phyloP scores from a whole-genome alignment of 1,140 invertebrate genomes.

The Papilio machaon region DNA sequence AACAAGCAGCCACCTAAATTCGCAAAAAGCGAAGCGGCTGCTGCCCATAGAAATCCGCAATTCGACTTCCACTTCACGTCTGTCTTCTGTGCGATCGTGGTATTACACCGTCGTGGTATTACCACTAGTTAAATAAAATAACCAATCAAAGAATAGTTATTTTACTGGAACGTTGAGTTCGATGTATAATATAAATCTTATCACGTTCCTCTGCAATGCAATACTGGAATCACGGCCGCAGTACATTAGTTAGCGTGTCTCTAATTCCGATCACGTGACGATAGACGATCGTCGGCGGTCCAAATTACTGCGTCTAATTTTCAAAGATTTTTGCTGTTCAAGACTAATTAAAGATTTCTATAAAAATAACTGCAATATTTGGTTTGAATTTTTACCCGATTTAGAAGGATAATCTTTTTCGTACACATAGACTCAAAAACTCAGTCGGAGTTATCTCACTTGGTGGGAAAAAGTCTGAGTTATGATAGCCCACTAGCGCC shows the following conservation, averaged over 20 bases:
- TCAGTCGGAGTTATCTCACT: no score
- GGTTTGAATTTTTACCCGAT: no score
- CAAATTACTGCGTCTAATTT: conserved; percentile 15
- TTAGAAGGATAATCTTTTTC: no score
- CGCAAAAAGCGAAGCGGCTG: no score
- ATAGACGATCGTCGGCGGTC: not conserved
- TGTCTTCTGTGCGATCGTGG: no score
- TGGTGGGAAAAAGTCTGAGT: no score
- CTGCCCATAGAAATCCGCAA: no score
- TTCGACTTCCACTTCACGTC: no score
- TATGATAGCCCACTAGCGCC: no score
- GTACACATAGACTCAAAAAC: no score
- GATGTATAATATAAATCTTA: not conserved
- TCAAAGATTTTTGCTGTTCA: not conserved
- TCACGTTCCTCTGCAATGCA: conserved; percentile 7
- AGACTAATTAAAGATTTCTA: not conserved
- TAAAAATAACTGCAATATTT: not conserved
- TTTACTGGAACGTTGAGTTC: not conserved
- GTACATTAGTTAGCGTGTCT: conserved; percentile 8
- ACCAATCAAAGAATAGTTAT: not conserved
- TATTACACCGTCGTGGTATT: no score
- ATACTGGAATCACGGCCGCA: conserved; percentile 11
- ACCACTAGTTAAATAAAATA: not conserved
- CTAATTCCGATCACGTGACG: conserved; percentile 15
- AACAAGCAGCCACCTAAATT: no score